phyloP scores from a whole-genome alignment of 2,113 vertebrate genomes.

The Bothrops jararaca region DNA sequence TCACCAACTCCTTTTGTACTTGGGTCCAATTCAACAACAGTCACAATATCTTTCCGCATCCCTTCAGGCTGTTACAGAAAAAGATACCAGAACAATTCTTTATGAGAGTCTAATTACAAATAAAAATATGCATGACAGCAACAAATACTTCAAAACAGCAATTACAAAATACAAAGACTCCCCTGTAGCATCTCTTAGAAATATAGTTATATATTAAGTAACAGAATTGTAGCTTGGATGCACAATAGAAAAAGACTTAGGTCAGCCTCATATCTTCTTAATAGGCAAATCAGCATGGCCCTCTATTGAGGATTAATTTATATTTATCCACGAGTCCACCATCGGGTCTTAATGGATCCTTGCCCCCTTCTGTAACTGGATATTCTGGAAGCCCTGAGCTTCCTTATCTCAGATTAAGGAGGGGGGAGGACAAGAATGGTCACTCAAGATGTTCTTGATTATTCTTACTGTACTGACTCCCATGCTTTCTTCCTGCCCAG shows the following conservation, averaged over 20 bases:
- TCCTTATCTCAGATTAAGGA: not conserved
- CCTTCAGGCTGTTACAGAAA: constrained; percentile 75
- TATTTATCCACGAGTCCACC: not conserved
- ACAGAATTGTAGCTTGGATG: not conserved
- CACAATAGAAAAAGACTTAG: not conserved
- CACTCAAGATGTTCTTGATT: not conserved
- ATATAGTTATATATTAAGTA: not conserved
- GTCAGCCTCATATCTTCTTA: not conserved
- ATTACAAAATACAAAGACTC: not conserved
- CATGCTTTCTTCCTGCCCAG: not conserved
- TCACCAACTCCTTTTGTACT: constrained; percentile 60
- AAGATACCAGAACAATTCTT: not conserved
- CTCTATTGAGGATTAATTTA: not conserved
- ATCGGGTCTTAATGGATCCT: not conserved
- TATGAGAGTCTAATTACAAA: not conserved
- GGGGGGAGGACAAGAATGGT: not conserved
- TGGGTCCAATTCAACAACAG: constrained; percentile 67
- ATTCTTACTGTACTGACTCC: too few relatives aligned
- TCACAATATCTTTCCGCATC: constrained; percentile 59
- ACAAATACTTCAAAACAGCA: not conserved
- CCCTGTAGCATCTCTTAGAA: not conserved
- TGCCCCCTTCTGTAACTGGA: not conserved
- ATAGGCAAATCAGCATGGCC: not conserved
- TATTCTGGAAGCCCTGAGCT: not conserved
- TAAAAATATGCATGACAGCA: not conserved